Conservation (phyloP, 2,797 vertebrate species). For the Botia kubotai region DNA sequence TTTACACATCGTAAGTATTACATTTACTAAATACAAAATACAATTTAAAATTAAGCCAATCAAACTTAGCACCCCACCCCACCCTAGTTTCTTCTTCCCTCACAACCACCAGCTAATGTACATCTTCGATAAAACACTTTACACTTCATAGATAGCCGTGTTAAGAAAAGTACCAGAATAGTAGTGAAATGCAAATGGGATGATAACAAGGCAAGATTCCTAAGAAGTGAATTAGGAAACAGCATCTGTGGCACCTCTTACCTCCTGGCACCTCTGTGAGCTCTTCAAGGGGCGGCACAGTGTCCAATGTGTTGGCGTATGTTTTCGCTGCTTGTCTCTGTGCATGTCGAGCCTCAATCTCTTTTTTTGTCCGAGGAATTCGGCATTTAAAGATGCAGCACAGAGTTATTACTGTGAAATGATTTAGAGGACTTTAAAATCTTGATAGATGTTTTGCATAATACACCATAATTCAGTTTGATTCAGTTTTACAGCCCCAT, state of each 20-base stretch:
- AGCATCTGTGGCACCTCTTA: constrained; percentile 64
- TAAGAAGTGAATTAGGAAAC: background rate
- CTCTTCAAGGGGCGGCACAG: constrained; percentile 89
- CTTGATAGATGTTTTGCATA: background rate
- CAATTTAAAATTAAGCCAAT: no score
- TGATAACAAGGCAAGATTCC: background rate
- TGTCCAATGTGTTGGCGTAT: constrained; percentile 94
- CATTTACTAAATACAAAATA: no score
- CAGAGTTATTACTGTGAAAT: constrained; percentile 88
- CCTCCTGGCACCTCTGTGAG: constrained; percentile 91
- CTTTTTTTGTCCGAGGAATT: constrained; percentile 93
- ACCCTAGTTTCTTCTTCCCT: no score
- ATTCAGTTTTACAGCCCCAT: no score
- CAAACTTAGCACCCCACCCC: no score
- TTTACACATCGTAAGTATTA: no score
- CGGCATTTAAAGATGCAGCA: constrained; percentile 99
- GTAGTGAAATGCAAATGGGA: background rate
- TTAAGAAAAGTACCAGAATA: background rate
- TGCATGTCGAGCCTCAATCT: constrained; percentile 91
- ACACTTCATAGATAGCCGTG: background rate
- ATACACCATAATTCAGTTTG: background rate
- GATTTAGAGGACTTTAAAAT: background rate
- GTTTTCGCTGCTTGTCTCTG: constrained; percentile 91
- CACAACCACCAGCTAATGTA: no score
- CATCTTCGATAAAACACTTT: background rate